Evolutionary conservation across 2,113 vertebrate species (phyloP), one percentile per base, ranked within the genome.

Genomic region (Entelurus aequoreus): DNA sequence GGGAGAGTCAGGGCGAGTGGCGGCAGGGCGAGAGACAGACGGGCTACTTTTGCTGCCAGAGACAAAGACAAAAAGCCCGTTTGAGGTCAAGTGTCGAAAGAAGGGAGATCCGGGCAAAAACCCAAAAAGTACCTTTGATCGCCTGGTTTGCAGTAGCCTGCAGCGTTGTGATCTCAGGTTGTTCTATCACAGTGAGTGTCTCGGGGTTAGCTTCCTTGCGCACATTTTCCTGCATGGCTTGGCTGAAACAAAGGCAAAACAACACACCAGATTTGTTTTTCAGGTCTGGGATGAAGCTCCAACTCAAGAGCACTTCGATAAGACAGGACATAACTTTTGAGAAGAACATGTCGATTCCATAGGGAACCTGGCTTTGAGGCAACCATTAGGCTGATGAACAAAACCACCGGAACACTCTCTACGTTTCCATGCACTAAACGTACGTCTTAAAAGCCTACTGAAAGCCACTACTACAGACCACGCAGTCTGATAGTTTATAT

Each of bases 21-120:
- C 62, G 93, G 93, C 53, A 95, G 91, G 48, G 93, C 88, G 63
- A 96, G 90, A 15, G 94, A 94, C 65, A 96, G 90, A 48, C 93
- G 92, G n/a, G 94, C 93, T 8, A 94, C 87, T 84, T 94, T 94
- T 74, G 93, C 93, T 94, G 83, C 50, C 69, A 80, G 72, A 72
- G 58, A 3, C 8, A 65, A 12, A 67, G 10, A 0, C 62, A 6
- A 44, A 35, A 53, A 8, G 3, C 8, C 21, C 15, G 6, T 40
- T 35, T 19, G 19, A 15, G 12, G 19, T 4, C 15, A 55, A 6
- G 35, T 36, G 9, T 37, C 37, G 53, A 3, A 54, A 13, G 14
- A 50, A 6, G 10, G 4, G 40, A 28, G 0, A 5, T 46, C 1
- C 11, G 37, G 19, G 7, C 11, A 2, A 42, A 19, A 3, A 65